Base-by-base conservation (phyloP, 23 tunicate species). In the Corella eumyota region DNA sequence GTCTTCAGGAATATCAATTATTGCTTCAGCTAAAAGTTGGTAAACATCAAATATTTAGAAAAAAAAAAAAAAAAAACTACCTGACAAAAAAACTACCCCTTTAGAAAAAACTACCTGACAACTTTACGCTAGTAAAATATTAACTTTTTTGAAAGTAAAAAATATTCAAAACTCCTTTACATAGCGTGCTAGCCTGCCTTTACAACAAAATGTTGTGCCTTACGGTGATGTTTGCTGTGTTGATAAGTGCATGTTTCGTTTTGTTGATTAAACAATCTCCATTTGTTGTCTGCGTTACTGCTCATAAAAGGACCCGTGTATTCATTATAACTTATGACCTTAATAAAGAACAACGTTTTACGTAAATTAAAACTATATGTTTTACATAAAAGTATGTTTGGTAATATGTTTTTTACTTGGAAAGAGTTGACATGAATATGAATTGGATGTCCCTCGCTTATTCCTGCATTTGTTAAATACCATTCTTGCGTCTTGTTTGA, bases 391-490 rank as follows among this genome's bases (percentile, higher is more conserved):
- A 60, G 7, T 11, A 11, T 52, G 7, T n/a, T 11, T 19, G 24
- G 17, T 34, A 25, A 60, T 33, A 30, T 4, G 21, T 26, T 1
- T 1, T 45, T 2, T 60, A 60, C 65, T 25, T 60, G 65, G 29
- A 62, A 62, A 62, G 62, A 62, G 37, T 73, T 73, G 51, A 73
- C 60, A 46, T 73, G 79, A 35, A 73, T 45, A 30, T 73, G 79
- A 2, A 73, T 62, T 5, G 79, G 79, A 35, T 73, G 79, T 7
- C 54, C 35, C 6, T 25, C 40, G 25, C 4, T 0, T 1, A 32
- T 34, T 7, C 37, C 21, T 21, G 74, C 56, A 54, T 69, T 69
- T 19, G 56, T 22, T 29, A 69, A 32, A 17, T 38, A 30, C 74
- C 74, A 69, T 36, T 69, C 74, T 29, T 69, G 74, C 11, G 56